phyloP scores from a whole-genome alignment of 2,113 vertebrate genomes.

The Heterotis niloticus region DNA sequence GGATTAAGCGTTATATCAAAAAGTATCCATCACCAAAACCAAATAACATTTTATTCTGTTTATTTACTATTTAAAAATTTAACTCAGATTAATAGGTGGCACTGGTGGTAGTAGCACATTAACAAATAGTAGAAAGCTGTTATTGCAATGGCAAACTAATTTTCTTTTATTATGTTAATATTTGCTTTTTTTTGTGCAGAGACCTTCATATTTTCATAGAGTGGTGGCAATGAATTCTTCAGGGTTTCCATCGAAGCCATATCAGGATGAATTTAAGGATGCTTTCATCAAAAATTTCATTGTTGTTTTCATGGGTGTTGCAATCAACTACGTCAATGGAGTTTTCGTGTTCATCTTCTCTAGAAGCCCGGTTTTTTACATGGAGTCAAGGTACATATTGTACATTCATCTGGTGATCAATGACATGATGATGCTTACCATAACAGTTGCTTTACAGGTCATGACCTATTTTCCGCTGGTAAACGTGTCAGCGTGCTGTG shows the following conservation, averaged over 20 bases:
- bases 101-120: no score
- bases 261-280: neutral
- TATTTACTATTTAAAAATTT: no score
- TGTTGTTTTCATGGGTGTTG: conserved; percentile 30
- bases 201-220: neutral
- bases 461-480: conserved; percentile 17
- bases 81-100: no score
- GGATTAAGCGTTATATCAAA: no score
- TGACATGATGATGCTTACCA: conserved; percentile 49
- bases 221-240: conserved; percentile 38
- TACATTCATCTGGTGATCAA: conserved; percentile 57
- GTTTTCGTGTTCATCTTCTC: conserved; percentile 48
- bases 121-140: no score
- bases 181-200: neutral
- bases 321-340: conserved; percentile 49
- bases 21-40: no score
- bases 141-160: no score
- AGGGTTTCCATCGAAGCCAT: neutral
- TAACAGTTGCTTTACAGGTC: conserved; percentile 33
- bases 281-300: conserved; percentile 40
- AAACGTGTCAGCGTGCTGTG: conserved; percentile 13
- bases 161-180: no score
- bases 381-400: conserved; percentile 53
- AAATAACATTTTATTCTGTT: no score
- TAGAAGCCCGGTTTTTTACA: conserved; percentile 38